Conservation (phyloP, 92 coral and sea anemone genomes). For the Virgularia gustaviana region DNA sequence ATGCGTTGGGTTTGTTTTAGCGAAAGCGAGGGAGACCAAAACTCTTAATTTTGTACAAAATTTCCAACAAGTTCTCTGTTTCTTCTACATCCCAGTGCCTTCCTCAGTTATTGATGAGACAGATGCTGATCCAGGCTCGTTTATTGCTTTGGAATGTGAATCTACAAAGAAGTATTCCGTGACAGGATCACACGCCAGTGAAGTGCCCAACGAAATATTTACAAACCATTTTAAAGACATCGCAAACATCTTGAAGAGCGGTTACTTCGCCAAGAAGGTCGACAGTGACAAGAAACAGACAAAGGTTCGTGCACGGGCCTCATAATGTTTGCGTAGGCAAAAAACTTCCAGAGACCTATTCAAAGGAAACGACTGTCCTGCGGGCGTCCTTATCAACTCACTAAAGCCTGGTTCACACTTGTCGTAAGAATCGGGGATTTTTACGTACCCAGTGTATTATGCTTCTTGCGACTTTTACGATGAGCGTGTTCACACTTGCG, state of each 20-base stretch:
- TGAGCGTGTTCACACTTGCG: no score
- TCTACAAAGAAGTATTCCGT: slow-evolving; percentile 69
- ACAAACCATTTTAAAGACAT: slow-evolving; percentile 60
- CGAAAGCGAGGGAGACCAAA: no score
- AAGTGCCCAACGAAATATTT: slow-evolving; percentile 63
- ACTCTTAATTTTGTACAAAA: not conserved
- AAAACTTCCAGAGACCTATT: no score
- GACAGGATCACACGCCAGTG: slow-evolving; percentile 51
- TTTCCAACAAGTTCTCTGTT: not conserved
- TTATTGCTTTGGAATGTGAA: slow-evolving; percentile 77
- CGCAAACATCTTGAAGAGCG: slow-evolving; percentile 59
- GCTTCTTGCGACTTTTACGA: no score
- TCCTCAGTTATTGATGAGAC: slow-evolving; percentile 45
- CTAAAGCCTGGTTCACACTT: no score
- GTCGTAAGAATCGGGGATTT: no score
- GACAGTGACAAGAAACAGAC: slow-evolving; percentile 66
- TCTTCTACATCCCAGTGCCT: not conserved
- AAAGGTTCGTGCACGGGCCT: slow-evolving; percentile 18
- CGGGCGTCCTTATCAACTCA: not conserved
- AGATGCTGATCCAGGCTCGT: slow-evolving; percentile 69
- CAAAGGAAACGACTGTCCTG: no score
- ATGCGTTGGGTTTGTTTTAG: no score
- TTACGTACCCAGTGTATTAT: no score
- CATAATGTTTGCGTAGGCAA: not conserved
- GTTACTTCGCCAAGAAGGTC: slow-evolving; percentile 76